Evolutionary conservation across 2,797 vertebrate genomes (phyloP).

Genomic region (Bucorvus abyssinicus): DNA sequence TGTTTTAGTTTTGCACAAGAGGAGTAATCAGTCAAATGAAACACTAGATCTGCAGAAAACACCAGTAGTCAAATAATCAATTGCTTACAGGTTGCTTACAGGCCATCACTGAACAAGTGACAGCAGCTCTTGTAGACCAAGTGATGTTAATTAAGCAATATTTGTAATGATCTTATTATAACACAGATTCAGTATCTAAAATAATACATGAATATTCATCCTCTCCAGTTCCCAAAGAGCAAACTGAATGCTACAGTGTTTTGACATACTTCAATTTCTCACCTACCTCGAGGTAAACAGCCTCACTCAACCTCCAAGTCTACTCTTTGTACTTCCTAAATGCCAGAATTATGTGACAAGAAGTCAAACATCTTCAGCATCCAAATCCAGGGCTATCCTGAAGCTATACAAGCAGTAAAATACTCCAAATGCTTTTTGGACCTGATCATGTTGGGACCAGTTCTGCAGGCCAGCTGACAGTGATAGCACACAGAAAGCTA

Average conservation of each 20-base stretch:
- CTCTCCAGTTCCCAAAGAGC: not conserved
- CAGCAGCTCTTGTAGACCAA: not conserved
- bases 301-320: not conserved
- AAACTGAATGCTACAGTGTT: not conserved
- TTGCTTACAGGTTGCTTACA: not conserved
- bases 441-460: not conserved
- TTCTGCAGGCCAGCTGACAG: not conserved
- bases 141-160: not conserved
- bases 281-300: not conserved
- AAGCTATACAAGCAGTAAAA: not conserved
- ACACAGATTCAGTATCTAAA: not conserved
- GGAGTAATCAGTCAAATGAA: not conserved
- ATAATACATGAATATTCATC: not conserved
- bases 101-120: not conserved
- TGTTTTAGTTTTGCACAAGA: not conserved
- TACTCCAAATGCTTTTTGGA: not conserved
- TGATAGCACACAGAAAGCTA: not conserved
- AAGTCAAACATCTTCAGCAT: not conserved
- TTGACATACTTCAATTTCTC: not conserved
- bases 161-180: not conserved
- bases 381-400: not conserved
- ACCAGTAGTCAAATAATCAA: not conserved
- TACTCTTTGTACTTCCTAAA: not conserved
- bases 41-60: not conserved
- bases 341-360: not conserved